Percentiles rank a stretch among this genome's conserved stretches.
phyloP scores from a whole-genome alignment of 2,888 invertebrate species.

The Lymantria monacha region DNA sequence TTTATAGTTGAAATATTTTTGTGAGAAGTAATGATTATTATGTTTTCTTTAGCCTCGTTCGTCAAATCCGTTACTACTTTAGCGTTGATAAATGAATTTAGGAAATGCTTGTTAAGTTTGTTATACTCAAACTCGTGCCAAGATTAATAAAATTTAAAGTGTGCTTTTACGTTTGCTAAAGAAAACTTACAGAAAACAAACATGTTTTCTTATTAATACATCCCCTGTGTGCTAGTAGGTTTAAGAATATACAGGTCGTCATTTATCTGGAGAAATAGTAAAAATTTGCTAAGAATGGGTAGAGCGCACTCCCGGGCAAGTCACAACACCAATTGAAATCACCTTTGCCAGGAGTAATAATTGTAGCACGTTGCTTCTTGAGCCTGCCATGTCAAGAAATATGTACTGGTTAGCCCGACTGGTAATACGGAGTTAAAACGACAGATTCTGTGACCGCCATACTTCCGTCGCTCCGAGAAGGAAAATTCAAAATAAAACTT shows the following conservation, averaged over 20 bases:
- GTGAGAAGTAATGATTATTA: not conserved
- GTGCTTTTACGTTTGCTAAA: constrained; percentile 19
- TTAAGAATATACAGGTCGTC: not conserved
- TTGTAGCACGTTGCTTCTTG: too few relatives aligned
- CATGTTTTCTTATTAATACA: constrained; percentile 24
- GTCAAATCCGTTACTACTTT: constrained; percentile 34
- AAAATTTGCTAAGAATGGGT: too few relatives aligned
- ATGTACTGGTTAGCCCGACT: too few relatives aligned
- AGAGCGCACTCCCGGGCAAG: too few relatives aligned
- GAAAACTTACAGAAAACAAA: constrained; percentile 20
- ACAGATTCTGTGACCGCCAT: too few relatives aligned
- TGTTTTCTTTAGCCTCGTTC: not conserved
- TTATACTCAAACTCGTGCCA: constrained; percentile 53
- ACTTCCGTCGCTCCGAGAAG: too few relatives aligned
- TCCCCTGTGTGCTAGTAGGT: not conserved
- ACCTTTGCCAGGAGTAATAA: too few relatives aligned
- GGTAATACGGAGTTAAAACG: too few relatives aligned
- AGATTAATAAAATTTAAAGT: constrained; percentile 41
- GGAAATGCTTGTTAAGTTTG: constrained; percentile 53
- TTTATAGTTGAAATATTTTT: constrained; percentile 1
- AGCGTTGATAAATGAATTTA: constrained; percentile 51
- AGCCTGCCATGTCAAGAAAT: too few relatives aligned
- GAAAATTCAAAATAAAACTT: too few relatives aligned
- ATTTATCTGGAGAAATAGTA: too few relatives aligned
- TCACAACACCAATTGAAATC: too few relatives aligned